Conservation (phyloP, 2,888 invertebrate species). For the Andrena bicolor region DNA sequence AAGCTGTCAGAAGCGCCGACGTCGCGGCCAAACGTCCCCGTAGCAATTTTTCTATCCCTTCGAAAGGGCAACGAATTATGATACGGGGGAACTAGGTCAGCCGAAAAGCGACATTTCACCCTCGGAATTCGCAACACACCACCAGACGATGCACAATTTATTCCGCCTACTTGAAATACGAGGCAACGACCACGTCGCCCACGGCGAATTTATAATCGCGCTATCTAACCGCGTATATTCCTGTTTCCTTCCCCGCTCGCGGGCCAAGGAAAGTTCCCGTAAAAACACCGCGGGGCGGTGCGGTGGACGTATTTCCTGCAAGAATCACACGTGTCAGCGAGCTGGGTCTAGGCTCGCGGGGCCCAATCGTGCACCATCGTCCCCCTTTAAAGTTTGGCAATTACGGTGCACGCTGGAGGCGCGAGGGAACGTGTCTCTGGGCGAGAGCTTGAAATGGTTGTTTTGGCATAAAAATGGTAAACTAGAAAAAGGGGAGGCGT, state of each 20-base stretch:
- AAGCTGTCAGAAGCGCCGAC: not conserved
- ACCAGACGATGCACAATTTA: constrained; percentile 37
- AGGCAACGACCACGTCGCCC: constrained; percentile 13
- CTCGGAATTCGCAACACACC: constrained; percentile 23
- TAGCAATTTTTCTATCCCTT: not conserved
- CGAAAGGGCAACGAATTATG: not conserved
- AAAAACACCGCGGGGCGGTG: constrained; percentile 8
- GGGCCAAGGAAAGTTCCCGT: not conserved
- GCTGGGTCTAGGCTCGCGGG: not conserved
- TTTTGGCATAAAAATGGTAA: constrained; percentile 12
- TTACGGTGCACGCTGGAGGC: constrained; percentile 26
- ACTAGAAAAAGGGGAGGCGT: not conserved
- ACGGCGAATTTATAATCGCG: constrained; percentile 51
- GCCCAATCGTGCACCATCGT: constrained; percentile 2
- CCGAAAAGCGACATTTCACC: constrained; percentile 24
- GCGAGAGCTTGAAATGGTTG: not conserved
- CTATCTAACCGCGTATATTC: constrained; percentile 12
- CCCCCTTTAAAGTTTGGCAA: constrained; percentile 60
- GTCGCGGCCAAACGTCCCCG: not conserved
- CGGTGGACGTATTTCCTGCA: not conserved
- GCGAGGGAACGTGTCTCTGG: not conserved
- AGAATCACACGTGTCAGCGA: not conserved
- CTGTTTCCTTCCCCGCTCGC: not conserved
- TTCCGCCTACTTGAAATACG: constrained; percentile 39
- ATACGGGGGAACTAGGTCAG: constrained; percentile 27